Conservation (phyloP, 2,113 vertebrate species). For the Microtus pennsylvanicus region DNA sequence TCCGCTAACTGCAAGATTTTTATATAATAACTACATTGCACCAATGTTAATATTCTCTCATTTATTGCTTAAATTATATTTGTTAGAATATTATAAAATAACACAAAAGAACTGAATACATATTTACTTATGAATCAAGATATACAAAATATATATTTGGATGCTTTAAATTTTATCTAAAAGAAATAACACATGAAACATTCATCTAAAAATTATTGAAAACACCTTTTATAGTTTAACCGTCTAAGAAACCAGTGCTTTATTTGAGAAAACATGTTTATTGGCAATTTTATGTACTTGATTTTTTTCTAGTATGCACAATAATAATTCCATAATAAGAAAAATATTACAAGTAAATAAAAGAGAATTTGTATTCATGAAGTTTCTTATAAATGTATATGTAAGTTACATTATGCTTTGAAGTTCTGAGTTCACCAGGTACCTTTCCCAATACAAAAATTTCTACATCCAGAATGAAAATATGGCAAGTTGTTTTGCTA, state of each 20-base stretch:
- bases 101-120: not conserved
- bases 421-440: fast-evolving
- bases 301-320: not conserved
- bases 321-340: not conserved
- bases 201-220: not conserved
- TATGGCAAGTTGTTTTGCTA: not conserved
- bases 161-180: not conserved
- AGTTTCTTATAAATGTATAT: not conserved
- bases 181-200: not conserved
- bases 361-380: not conserved
- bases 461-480: not conserved
- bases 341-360: not conserved
- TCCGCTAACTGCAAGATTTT: not conserved
- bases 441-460: not conserved
- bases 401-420: not conserved
- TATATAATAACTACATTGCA: not conserved
- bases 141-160: not conserved
- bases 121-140: not conserved
- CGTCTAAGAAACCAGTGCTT: not conserved
- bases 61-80: not conserved
- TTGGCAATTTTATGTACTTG: not conserved
- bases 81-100: not conserved
- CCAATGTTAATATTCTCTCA: not conserved
- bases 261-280: not conserved
- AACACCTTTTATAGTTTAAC: not conserved